Evolutionary conservation across 2,888 invertebrate genomes (phyloP).

Genomic region (Lithophane semibrunnea): DNA sequence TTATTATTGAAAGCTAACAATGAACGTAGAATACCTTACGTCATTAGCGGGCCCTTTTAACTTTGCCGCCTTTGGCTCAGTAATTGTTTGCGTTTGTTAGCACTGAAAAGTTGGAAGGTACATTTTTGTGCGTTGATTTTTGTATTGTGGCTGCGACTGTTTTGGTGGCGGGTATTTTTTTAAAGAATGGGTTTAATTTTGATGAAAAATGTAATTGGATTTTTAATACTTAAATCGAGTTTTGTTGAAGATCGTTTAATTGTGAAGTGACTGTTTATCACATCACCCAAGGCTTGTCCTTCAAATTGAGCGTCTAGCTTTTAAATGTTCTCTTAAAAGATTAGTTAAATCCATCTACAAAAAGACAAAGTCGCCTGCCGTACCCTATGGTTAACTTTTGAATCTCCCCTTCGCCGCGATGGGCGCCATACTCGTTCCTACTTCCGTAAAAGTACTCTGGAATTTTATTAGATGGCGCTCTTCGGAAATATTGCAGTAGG

Average conservation of each 20-base stretch:
- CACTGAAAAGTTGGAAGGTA: slow-evolving; percentile 60
- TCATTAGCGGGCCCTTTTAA: slow-evolving; percentile 78
- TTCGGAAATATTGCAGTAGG: slow-evolving; percentile 16
- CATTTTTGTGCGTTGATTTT: slow-evolving; percentile 54
- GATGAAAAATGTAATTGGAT: neutral
- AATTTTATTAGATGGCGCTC: slow-evolving; percentile 65
- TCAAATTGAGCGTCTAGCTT: neutral
- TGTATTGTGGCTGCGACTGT: slow-evolving; percentile 39
- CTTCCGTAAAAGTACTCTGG: slow-evolving; percentile 59
- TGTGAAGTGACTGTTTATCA: neutral
- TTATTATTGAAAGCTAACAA: slow-evolving; percentile 84
- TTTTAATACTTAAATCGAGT: neutral
- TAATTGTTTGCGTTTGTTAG: slow-evolving; percentile 65
- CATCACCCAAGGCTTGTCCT: neutral
- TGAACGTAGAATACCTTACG: slow-evolving; percentile 78
- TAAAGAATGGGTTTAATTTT: slow-evolving; percentile 19
- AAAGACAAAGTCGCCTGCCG: neutral
- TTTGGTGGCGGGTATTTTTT: slow-evolving; percentile 1
- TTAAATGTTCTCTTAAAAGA: no score
- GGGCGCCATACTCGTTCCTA: slow-evolving; percentile 38
- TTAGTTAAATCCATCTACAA: neutral
- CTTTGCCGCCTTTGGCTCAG: slow-evolving; percentile 71
- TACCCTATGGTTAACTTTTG: neutral
- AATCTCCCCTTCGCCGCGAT: neutral
- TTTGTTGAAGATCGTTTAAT: neutral